A percentile compares a stretch with the other conserved stretches of the same genome.
These are phyloP conservation scores for Polypterus senegalus DNA, from an alignment of 2,113 vertebrate species.

Conservation along the genomic window DNA sequence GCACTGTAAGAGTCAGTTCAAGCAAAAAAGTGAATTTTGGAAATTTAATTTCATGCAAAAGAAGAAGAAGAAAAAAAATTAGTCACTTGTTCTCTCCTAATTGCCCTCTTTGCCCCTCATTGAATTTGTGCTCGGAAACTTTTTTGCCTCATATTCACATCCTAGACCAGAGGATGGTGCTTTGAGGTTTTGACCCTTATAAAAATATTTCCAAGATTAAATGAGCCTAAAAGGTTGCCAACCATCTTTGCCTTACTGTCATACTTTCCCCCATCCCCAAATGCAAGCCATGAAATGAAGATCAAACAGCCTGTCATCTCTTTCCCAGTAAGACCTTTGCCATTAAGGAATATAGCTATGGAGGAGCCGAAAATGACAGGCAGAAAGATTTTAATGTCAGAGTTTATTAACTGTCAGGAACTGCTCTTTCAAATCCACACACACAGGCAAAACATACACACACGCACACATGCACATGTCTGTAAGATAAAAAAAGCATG, in stretches of 20 bases:
- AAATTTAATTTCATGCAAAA: too few species aligned
- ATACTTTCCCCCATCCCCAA: background rate
- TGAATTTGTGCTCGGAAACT: too few species aligned
- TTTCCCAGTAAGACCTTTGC: conserved; percentile 5
- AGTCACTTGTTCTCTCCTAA: too few species aligned
- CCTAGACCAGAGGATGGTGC: too few species aligned
- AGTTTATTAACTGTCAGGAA: conserved; percentile 19
- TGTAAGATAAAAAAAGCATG: conserved; percentile 9
- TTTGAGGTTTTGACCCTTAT: background rate
- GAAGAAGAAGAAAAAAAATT: too few species aligned
- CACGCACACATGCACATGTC: conserved; percentile 8
- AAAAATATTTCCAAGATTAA: background rate
- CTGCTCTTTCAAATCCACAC: conserved; percentile 12
- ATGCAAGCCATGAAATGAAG: background rate
- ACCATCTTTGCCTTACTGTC: background rate
- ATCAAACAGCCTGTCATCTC: conserved; percentile 7
- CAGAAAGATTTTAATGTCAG: conserved; percentile 21
- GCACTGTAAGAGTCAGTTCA: too few species aligned
- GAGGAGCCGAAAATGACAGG: conserved; percentile 13
- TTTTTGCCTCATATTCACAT: too few species aligned
- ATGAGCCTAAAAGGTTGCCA: background rate
- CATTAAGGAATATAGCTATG: conserved; percentile 12
- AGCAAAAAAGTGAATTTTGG: too few species aligned
- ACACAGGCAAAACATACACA: background rate
- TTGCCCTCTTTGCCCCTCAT: too few species aligned